Conservation (phyloP, 2,797 vertebrate genomes). For the Lepilemur ruficaudatus region DNA sequence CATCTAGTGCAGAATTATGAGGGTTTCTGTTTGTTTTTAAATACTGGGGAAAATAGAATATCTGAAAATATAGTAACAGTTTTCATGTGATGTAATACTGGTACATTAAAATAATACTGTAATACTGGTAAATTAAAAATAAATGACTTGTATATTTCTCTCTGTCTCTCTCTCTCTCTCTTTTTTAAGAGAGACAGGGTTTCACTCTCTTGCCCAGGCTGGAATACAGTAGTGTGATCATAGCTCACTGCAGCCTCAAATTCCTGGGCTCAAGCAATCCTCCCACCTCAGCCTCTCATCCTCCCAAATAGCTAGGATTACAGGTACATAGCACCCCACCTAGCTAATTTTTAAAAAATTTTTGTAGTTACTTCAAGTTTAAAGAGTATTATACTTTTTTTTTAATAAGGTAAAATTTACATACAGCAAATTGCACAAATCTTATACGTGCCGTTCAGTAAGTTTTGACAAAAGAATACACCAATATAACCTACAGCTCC, state of each 20-base stretch:
- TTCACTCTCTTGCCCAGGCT: too few relatives aligned
- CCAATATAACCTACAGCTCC: neutral
- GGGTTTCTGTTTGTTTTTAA: neutral
- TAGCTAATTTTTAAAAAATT: too few relatives aligned
- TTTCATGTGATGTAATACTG: slow-evolving; percentile 21
- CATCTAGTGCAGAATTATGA: neutral
- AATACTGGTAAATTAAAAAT: slow-evolving; percentile 27
- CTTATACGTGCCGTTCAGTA: neutral
- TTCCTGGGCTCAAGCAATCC: too few relatives aligned
- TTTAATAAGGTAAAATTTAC: neutral
- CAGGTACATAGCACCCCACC: too few relatives aligned
- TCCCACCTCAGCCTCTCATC: too few relatives aligned
- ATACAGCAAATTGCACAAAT: neutral
- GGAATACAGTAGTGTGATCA: too few relatives aligned
- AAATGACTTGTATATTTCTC: neutral
- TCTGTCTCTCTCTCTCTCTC: neutral
- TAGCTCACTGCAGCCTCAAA: too few relatives aligned
- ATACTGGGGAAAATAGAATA: neutral
- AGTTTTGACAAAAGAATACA: neutral
- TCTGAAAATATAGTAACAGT: neutral
- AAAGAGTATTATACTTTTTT: neutral
- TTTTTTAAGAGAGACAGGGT: too few relatives aligned
- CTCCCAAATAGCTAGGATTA: too few relatives aligned
- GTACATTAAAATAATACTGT: too few relatives aligned
- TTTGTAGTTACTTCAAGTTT: neutral